Base-by-base conservation (phyloP, 2,888 invertebrate species). In the Catocala fraxini region DNA sequence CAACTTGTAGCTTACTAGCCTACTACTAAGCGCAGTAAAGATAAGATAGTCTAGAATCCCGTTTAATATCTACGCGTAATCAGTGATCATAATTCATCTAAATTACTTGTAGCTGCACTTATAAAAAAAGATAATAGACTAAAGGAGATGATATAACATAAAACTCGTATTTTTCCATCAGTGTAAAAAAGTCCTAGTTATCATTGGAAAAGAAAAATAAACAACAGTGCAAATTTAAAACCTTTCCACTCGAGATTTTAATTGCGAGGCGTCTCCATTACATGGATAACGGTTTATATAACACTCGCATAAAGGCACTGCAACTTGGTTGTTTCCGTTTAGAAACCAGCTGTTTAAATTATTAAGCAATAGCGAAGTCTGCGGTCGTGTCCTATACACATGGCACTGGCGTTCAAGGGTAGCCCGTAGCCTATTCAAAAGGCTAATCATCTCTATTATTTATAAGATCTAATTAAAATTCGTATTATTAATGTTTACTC, bases 231-330 rank as follows among this genome's bases (percentile, higher is more conserved):
- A 25, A 4, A 25, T 25, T 25, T 3, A 25, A 25, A 25, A 25
- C 25, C 25, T 25, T 25, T 25, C 25, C 25, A 25, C 25, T 3
- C 4, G 25, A 25, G 25, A 25, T 25, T 84, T 81, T 81, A 79
- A 82, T 83, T 83, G 75, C 74, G 67, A 86, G 88, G 85, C 89
- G 89, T 90, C 89, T 63, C 77, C 74, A 84, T 87, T 88, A 87
- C 87, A 87, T 89, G 87, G 87, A 89, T 89, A 88, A 85, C 80
- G 81, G 82, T 80, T 91, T 90, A 87, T 86, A 76, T 81, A 89
- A 91, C 82, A 77, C 68, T 75, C 81, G 78, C 84, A 85, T 79
- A 84, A 82, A 87, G 84, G 80, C 76, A 74, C 75, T 75, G 79
- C 82, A 84, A 83, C 79, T 76, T 79, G 71, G 79, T 7, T 79